Evolutionary conservation across 2,113 vertebrate species (phyloP), one percentile per base, ranked within the genome.

Genomic region (Aspidoscelis tigris): DNA sequence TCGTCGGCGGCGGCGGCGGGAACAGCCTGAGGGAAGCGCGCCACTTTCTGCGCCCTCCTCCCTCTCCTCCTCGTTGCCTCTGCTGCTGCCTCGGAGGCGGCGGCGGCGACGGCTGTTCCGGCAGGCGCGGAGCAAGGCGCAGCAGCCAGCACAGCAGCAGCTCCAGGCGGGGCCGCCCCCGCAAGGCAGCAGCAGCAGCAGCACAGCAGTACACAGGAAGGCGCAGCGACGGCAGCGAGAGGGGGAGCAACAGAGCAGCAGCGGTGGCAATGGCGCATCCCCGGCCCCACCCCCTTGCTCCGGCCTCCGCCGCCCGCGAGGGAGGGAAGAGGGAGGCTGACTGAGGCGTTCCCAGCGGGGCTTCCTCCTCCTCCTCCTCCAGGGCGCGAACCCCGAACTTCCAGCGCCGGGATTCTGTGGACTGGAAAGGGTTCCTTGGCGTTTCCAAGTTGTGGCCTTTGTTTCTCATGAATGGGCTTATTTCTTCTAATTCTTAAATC

Each of bases 121-220:
- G 47, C 47, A 50, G 47, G 47, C 47, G 47, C 8, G 5, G 47
- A 50, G 47, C 47, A 50, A 50, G 47, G 66, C 66, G 66, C 66
- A 68, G 22, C 64, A 22, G 33, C 33, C 33, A 33, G 33, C 33
- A 33, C 33, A 33, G 83, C 83, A 72, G 83, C 77, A 80, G 70
- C 69, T 72, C 74, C 83, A 84, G 83, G 76, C 83, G 68, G 83
- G 76, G 83, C 76, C 83, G 76, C 83, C 76, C 76, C 83, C 83
- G 53, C 70, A 74, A 73, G 70, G 69, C 55, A 74, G 33, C 68
- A 33, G 69, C 55, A 74, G 33, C 68, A 33, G 33, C 33, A 33
- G 33, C 33, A 33, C 33, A 33, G 33, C 33, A 33, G 33, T 33
- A 33, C 33, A 47, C 76, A 74, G 83, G 76, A 77, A 83, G 80